phyloP scores from a whole-genome alignment of 2,797 vertebrate genomes.

The Lagodon rhomboides region DNA sequence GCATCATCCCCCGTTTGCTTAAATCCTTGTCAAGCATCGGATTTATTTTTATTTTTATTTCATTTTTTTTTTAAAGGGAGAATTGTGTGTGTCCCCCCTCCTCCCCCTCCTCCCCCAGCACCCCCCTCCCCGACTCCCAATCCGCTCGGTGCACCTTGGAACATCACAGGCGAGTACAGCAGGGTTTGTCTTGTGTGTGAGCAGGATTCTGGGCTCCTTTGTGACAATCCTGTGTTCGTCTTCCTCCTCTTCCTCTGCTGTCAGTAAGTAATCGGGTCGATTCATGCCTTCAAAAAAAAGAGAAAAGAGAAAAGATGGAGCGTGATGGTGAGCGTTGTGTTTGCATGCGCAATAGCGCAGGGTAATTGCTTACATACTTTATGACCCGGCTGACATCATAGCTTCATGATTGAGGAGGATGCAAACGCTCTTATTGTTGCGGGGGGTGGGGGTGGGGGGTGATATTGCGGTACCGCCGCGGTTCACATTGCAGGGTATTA shows the following conservation, averaged over 20 bases:
- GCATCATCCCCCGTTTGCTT: conserved; percentile 72
- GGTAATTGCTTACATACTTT: conserved; percentile 65
- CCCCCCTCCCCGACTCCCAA: conserved; percentile 8
- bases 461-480: conserved; percentile 71
- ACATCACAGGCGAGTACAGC: conserved; percentile 58
- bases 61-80: conserved; percentile 39
- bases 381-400: conserved; percentile 72
- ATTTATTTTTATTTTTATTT: conserved; percentile 63
- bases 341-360: conserved; percentile 65
- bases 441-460: conserved; percentile 55
- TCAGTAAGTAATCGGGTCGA: conserved; percentile 63
- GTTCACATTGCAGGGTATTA: conserved; percentile 70
- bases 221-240: conserved; percentile 49
- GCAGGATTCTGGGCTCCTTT: conserved; percentile 46
- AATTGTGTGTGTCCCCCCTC: conserved; percentile 21
- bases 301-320: conserved; percentile 1
- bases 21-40: conserved; percentile 75
- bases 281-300: conserved; percentile 32
- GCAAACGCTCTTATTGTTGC: conserved; percentile 66
- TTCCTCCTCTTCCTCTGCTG: neutral
- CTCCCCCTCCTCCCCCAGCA: too few relatives aligned
- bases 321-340: conserved; percentile 46
- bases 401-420: conserved; percentile 61
- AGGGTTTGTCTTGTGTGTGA: conserved; percentile 70
- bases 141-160: conserved; percentile 58